Evolutionary conservation across 2,113 vertebrate species (phyloP).

Genomic region (Bettongia penicillata): DNA sequence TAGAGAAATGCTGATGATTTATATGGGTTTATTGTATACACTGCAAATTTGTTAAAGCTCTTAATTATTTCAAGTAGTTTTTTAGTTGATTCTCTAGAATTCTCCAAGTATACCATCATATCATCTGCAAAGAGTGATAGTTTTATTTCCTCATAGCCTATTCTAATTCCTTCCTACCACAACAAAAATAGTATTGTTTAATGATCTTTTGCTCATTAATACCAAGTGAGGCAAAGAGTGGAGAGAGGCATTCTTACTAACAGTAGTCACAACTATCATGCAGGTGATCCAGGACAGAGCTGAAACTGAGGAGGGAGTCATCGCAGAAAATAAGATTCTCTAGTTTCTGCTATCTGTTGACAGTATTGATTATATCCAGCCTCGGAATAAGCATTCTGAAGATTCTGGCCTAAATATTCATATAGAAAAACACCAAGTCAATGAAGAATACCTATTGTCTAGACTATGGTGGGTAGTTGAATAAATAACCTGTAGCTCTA

Average conservation of each 20-base stretch:
- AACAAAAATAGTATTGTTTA: neutral
- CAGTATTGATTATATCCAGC: too few species aligned
- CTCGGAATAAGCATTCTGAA: neutral
- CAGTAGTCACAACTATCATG: too few species aligned
- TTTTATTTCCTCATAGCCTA: neutral
- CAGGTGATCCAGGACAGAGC: too few species aligned
- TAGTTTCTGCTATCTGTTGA: too few species aligned
- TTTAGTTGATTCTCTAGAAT: neutral
- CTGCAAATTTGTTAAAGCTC: neutral
- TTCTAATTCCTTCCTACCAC: neutral
- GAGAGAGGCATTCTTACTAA: neutral
- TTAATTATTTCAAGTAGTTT: neutral
- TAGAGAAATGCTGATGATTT: neutral
- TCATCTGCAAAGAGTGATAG: neutral
- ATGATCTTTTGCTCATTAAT: neutral
- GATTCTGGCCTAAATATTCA: neutral
- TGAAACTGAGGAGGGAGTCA: too few species aligned
- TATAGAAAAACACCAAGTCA: neutral
- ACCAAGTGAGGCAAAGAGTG: neutral
- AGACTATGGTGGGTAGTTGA: too few species aligned
- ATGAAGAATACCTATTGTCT: too few species aligned
- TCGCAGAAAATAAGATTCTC: too few species aligned
- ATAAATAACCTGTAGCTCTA: too few species aligned
- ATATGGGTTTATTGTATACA: too few species aligned
- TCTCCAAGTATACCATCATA: neutral